Base-by-base conservation (phyloP, 2,797 vertebrate genomes). In the Luscinia luscinia region DNA sequence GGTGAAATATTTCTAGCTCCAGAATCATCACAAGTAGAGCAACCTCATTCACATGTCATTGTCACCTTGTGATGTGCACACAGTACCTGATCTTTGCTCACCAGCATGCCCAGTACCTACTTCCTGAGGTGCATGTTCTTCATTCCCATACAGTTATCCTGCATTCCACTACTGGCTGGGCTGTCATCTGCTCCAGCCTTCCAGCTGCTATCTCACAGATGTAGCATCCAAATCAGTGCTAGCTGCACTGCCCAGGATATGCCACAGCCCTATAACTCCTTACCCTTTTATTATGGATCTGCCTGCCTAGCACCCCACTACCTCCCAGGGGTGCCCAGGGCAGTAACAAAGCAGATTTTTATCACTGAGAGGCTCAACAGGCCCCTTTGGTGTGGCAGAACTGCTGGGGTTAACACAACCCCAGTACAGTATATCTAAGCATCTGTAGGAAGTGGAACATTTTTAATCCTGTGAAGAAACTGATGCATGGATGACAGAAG, bases 391-490 rank as follows among this genome's bases (percentile, higher is more conserved):
- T 13, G 58, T 23, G 69, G 78, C 57, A 74, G 84, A 55, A 79
- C 55, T 77, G 23, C 45, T 72, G 58, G 83, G 67, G 79, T 93
- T 84, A 94, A 91, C 2, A 19, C 52, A 81, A n/a, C 38, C 46
- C 51, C 41, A 59, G 54, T 16, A 28, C 87, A n/a, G 51, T 40
- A 27, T n/a, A 84, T 90, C 64, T 58, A 17, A 85, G 68, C 68
- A 82, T 86, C 55, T 93, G 59, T 70, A 90, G 55, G 62, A 95
- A 94, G 67, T 59, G 45, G 69, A 86, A 93, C 26, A 8, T 63
- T 96, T 95, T 90, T 70, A 90, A 93, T 76, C 45, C 93, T 91
- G 34, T 73, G 89, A 86, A 90, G 83, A 96, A 87, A 89, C 78
- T 89, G 84, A 77, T 83, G n/a, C 3, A 6, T 66, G 27, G 52